Evolutionary conservation across 2,113 vertebrate species (phyloP).

Genomic region (Saccopteryx bilineata): DNA sequence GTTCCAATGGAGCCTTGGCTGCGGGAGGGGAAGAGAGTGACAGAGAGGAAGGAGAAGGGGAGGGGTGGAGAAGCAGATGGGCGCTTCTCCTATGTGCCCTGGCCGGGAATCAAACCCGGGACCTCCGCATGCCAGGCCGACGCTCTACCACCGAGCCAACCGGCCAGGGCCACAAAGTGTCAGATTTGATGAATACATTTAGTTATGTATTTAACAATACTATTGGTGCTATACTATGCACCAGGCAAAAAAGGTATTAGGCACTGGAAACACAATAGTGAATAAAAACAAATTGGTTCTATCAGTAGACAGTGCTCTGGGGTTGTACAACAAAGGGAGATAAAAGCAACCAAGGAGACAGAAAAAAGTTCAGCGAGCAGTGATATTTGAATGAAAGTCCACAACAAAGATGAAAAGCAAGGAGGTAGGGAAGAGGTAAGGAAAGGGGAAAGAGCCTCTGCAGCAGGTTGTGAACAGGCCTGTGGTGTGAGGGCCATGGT

Average conservation of each 20-base stretch:
- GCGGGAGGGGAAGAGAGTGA: too few relatives aligned
- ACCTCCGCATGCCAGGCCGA: too few relatives aligned
- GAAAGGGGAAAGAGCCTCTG: neutral
- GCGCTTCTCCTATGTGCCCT: too few relatives aligned
- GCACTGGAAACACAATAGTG: neutral
- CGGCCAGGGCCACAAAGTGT: too few relatives aligned
- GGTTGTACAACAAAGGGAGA: neutral
- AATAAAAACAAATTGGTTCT: constrained; percentile 5
- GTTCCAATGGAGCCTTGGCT: too few relatives aligned
- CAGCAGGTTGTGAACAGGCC: neutral
- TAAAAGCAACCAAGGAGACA: neutral
- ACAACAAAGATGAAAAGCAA: neutral
- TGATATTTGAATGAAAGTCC: neutral
- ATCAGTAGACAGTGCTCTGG: neutral
- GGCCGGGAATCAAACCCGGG: too few relatives aligned
- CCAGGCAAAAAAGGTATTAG: neutral
- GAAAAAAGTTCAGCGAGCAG: neutral
- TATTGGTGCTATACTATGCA: neutral
- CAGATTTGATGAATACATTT: neutral
- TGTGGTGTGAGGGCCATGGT: neutral
- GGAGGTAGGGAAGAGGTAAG: neutral
- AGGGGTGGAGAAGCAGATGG: too few relatives aligned
- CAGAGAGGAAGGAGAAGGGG: too few relatives aligned
- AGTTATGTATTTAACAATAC: constrained; percentile 1
- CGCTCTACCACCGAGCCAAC: too few relatives aligned